Conservation (phyloP, 2,113 vertebrate species). For the Brienomyrus longianalis region DNA sequence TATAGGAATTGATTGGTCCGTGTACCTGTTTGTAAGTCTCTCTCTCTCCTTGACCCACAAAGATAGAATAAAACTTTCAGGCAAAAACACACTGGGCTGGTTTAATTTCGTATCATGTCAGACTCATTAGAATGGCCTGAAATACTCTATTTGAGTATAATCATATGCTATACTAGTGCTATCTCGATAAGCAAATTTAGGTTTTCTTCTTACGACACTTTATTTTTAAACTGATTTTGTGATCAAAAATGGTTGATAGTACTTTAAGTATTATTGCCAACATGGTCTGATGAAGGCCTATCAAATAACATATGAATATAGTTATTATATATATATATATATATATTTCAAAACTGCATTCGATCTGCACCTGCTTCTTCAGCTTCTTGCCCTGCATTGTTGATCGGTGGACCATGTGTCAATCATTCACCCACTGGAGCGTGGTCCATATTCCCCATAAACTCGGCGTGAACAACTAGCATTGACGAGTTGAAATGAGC, state of each 20-base stretch:
- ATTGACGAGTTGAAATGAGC: constrained; percentile 60
- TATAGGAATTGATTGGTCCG: constrained; percentile 24
- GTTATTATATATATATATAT: constrained; percentile 9
- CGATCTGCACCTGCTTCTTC: neutral
- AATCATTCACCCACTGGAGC: constrained; percentile 9
- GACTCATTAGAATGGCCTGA: neutral
- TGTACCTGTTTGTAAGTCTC: constrained; percentile 22
- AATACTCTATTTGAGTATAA: neutral
- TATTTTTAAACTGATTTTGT: neutral
- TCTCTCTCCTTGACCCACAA: constrained; percentile 28
- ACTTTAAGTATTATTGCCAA: neutral
- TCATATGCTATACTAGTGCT: neutral
- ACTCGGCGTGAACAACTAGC: neutral
- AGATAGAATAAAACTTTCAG: constrained; percentile 1
- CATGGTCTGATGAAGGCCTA: neutral
- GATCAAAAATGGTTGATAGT: neutral
- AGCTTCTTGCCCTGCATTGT: neutral
- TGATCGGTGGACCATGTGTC: constrained; percentile 8
- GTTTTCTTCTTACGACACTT: neutral
- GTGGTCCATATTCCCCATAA: constrained; percentile 17
- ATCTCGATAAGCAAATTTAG: neutral
- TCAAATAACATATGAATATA: neutral
- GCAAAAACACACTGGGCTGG: neutral
- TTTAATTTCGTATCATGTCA: neutral
- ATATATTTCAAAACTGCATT: no score